These are phyloP conservation scores for Phrynocephalus guinanensis DNA, from an alignment of 2,797 vertebrate species.

Conservation along the genomic window DNA sequence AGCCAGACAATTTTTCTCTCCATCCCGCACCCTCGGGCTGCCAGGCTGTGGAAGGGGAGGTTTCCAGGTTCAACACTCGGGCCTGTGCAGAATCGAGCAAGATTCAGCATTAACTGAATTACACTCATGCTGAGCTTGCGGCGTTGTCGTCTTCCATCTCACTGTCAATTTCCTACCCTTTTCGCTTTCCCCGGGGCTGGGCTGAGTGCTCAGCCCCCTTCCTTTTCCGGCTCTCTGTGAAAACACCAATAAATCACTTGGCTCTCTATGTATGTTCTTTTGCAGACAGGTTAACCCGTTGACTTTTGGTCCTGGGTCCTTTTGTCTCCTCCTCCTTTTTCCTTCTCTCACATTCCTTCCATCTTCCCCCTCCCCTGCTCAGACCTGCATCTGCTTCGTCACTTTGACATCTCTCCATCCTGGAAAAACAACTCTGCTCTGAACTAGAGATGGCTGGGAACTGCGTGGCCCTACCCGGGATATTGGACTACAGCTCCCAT, in stretches of 20 bases:
- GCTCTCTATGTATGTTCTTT: not conserved
- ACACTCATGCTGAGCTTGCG: not conserved
- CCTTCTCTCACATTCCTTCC: not conserved
- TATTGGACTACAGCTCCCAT: no score
- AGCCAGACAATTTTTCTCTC: not conserved
- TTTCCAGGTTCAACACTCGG: not conserved
- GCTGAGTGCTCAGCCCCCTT: not conserved
- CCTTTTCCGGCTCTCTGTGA: not conserved
- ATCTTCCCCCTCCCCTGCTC: no score
- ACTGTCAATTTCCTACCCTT: not conserved
- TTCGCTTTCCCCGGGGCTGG: not conserved
- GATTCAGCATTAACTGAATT: not conserved
- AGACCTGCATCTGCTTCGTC: no score
- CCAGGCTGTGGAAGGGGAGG: not conserved
- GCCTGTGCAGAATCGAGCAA: not conserved
- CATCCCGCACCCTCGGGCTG: not conserved
- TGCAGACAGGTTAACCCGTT: not conserved
- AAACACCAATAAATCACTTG: constrained; percentile 13
- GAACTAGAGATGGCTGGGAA: no score
- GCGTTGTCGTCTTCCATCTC: not conserved
- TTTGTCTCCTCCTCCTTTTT: not conserved
- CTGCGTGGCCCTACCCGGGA: no score
- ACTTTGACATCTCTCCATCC: no score
- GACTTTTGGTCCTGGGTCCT: not conserved
- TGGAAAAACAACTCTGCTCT: no score